phyloP scores from a whole-genome alignment of 2,797 vertebrate species.

The Scolopax rusticola region DNA sequence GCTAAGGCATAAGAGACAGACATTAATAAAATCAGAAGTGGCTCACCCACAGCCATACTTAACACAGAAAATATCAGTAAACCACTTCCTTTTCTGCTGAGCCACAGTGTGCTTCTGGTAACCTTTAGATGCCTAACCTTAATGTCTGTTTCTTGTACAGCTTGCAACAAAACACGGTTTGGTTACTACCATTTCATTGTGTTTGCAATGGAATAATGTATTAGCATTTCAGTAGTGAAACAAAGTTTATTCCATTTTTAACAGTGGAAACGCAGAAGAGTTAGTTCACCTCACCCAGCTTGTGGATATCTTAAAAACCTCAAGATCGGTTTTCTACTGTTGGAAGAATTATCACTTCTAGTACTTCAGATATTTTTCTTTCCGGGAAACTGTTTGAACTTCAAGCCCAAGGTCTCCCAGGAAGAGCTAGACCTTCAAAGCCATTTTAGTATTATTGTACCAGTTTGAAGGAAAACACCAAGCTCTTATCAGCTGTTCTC shows the following conservation, averaged over 20 bases:
- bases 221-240: neutral
- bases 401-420: neutral
- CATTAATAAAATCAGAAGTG: neutral
- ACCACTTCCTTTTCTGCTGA: neutral
- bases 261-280: neutral
- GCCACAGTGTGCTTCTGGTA: neutral
- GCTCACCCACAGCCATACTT: neutral
- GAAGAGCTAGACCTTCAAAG: neutral
- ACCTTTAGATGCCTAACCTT: neutral
- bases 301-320: neutral
- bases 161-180: neutral
- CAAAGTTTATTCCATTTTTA: neutral
- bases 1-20: neutral
- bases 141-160: neutral
- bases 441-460: neutral
- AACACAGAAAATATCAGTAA: neutral
- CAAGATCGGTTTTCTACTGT: neutral
- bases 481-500: slow-evolving; percentile 53
- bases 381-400: neutral
- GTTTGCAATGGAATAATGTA: neutral
- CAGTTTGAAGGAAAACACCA: neutral
- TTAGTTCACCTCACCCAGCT: neutral
- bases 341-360: neutral
- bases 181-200: neutral
- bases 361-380: neutral